Evolutionary conservation across 2,888 invertebrate genomes (phyloP).

Genomic region (Calameuta filiformis): DNA sequence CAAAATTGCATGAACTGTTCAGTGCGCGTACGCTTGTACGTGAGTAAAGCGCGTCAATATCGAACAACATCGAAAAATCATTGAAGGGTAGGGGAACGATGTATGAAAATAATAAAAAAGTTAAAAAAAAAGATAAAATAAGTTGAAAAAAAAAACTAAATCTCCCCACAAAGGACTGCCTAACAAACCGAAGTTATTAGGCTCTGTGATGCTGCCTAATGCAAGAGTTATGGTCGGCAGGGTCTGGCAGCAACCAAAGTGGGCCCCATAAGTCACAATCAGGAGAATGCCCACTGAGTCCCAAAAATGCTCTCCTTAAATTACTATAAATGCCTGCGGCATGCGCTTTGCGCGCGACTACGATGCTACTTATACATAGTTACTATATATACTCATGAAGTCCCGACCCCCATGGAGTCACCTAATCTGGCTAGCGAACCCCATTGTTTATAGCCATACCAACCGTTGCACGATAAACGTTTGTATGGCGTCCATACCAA

Average conservation of each 20-base stretch:
- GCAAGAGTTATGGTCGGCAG: slow-evolving; percentile 37
- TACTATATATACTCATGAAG: background rate
- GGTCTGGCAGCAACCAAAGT: slow-evolving; percentile 29
- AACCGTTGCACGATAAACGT: background rate
- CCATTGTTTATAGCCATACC: slow-evolving; percentile 21
- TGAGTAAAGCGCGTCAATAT: background rate
- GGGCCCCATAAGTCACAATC: slow-evolving; percentile 50
- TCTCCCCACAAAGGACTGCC: background rate
- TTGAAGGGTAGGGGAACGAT: background rate
- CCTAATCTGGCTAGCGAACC: slow-evolving; percentile 15
- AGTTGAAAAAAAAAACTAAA: background rate
- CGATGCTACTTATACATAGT: background rate
- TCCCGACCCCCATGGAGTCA: slow-evolving; percentile 5
- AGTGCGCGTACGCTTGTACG: background rate
- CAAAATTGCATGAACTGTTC: background rate
- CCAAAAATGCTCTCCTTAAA: slow-evolving; percentile 39
- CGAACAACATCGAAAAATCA: background rate
- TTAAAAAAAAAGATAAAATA: background rate
- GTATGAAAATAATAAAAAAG: background rate
- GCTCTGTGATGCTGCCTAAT: slow-evolving; percentile 38
- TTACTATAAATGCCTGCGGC: slow-evolving; percentile 30
- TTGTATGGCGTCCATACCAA: background rate
- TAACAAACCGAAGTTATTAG: slow-evolving; percentile 21
- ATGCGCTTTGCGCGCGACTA: slow-evolving; percentile 2
- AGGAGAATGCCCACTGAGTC: slow-evolving; percentile 31